These are phyloP conservation scores for Drosophila anomelani DNA, from an alignment of 2,888 invertebrate genomes.

Conservation along the genomic window DNA sequence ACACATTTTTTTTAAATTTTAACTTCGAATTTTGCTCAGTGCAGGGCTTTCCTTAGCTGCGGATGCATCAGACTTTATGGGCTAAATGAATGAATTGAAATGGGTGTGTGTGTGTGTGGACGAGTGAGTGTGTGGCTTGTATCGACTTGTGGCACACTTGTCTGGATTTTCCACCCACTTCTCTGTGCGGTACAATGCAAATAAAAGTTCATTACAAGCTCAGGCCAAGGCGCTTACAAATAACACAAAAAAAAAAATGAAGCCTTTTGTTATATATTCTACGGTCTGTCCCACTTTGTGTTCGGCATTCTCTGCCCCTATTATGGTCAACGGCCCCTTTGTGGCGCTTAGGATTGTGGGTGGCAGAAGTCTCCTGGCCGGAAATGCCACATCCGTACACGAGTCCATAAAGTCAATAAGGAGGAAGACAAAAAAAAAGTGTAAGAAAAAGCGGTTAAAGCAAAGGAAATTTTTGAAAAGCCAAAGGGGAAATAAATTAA, in stretches of 20 bases:
- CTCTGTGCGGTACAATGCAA: conserved; percentile 60
- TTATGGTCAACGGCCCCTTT: conserved; percentile 72
- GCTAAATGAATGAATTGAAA: conserved; percentile 78
- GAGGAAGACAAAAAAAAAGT: conserved; percentile 3
- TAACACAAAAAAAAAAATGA: conserved; percentile 34
- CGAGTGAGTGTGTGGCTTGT: conserved; percentile 58
- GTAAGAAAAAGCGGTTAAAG: conserved; percentile 29
- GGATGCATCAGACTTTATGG: conserved; percentile 65
- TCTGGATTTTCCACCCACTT: conserved; percentile 22
- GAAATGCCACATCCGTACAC: conserved; percentile 71
- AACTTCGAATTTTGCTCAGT: neutral
- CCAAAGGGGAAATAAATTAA: conserved; percentile 77
- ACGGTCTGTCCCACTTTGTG: conserved; percentile 43
- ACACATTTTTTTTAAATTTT: neutral
- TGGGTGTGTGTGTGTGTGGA: conserved; percentile 59
- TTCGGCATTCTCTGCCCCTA: conserved; percentile 42
- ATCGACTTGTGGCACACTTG: conserved; percentile 75
- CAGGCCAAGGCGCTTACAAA: conserved; percentile 62
- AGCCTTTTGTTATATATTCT: conserved; percentile 45
- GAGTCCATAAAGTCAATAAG: conserved; percentile 48
- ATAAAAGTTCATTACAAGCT: conserved; percentile 76
- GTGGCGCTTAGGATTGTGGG: conserved; percentile 47
- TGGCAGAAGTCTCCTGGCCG: conserved; percentile 45
- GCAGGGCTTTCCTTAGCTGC: conserved; percentile 28
- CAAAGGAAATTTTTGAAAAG: conserved; percentile 70